Evolutionary conservation across 2,888 invertebrate species (phyloP), one percentile per base, ranked within the genome.

Genomic region (Proisotoma minuta): DNA sequence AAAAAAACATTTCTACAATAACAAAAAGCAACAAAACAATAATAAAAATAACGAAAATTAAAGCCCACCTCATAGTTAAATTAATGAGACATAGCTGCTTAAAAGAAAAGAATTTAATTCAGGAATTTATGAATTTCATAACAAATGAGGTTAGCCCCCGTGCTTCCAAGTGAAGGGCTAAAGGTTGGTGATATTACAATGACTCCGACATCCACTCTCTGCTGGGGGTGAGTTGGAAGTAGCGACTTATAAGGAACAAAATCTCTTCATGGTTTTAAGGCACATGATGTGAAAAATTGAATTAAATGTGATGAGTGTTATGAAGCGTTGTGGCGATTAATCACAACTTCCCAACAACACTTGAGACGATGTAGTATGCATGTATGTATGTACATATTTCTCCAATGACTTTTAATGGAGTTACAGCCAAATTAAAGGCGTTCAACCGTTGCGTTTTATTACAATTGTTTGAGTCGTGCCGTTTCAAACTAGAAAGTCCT

Each of bases 281-380:
- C 63, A 60, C 51, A 62, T 60, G 63, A 65, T 69, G 69, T 71
- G 63, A 59, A 69, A 65, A 71, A 71, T 71, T 59, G 63, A 62
- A 66, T 61, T 60, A 67, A 69, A 71, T 69, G 67, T 67, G 71
- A 70, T 67, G 70, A 68, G 68, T 63, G 63, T 66, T 64, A 58
- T 59, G 56, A 68, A 66, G 66, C 59, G 58, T 62, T 58, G 57
- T 48, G 54, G 51, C 59, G 62, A 68, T 68, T 68, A 68, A 68
- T 65, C 59, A 59, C 61, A 53, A 61, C 50, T 59, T 59, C 59
- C 63, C 34, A 34, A 34, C 15, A 34, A 34, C 8, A n/a, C n/a
- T n/a, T n/a, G 34, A 15, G 8, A 34, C 34, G 34, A 34, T 10
- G 34, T 15, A 20, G 28, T 28, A 52, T 52, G 24, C 29, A 18